phyloP scores from a whole-genome alignment of 2,888 invertebrate species.

The Tigriopus californicus region DNA sequence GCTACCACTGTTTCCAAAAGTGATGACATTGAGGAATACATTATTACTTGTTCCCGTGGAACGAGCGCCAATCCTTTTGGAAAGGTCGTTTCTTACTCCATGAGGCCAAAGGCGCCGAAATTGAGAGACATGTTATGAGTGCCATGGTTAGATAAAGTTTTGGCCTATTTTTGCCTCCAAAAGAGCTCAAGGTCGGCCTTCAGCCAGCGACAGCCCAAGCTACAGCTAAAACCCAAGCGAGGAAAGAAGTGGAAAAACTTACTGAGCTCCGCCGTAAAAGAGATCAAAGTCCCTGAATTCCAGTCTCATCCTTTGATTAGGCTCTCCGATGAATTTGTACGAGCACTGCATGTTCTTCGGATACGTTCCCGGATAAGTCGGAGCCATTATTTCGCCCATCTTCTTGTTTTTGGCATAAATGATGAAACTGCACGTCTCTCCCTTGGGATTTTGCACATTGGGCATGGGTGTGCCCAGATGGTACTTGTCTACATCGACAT shows the following conservation, averaged over 20 bases:
- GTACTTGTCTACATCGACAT: constrained; percentile 41
- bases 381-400: constrained; percentile 74
- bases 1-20: no score
- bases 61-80: no score
- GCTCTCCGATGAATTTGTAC: constrained; percentile 76
- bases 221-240: not conserved
- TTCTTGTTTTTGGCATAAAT: constrained; percentile 39
- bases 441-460: constrained; percentile 35
- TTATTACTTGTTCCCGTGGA: no score
- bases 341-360: constrained; percentile 86
- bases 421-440: constrained; percentile 44
- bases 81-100: no score
- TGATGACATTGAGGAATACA: no score
- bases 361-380: constrained; percentile 97
- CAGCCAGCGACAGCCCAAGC: no score
- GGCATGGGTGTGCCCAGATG: constrained; percentile 74
- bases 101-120: no score
- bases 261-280: constrained; percentile 97
- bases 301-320: constrained; percentile 74
- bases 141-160: not conserved
- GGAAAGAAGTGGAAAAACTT: constrained; percentile 37
- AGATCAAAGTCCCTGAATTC: constrained; percentile 96
- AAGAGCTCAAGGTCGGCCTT: not conserved
- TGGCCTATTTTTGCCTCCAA: not conserved
- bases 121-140: not conserved